Evolutionary conservation across 2,888 invertebrate genomes (phyloP).

Genomic region (Hemithea aestivaria): DNA sequence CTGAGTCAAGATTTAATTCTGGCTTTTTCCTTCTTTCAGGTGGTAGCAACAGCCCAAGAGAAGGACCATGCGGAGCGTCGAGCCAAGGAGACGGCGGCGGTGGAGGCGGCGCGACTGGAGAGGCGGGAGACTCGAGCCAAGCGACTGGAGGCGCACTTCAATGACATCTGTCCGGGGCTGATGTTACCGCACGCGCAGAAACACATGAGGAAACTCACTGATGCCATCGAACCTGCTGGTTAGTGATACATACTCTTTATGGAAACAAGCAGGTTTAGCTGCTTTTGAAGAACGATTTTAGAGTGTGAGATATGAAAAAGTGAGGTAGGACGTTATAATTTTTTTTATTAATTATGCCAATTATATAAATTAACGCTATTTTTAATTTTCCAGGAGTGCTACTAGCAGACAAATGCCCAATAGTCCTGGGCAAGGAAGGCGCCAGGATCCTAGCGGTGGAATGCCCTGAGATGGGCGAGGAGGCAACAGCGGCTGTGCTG

Average conservation of each 20-base stretch:
- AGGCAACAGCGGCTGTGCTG: conserved; percentile 45
- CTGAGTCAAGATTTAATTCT: too few relatives aligned
- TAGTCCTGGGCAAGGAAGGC: conserved; percentile 56
- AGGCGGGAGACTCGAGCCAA: conserved; percentile 71
- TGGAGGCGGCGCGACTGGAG: conserved; percentile 64
- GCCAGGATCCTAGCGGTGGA: conserved; percentile 53
- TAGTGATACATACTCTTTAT: conserved; percentile 2
- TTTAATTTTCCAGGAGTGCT: conserved; percentile 50
- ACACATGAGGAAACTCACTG: conserved; percentile 57
- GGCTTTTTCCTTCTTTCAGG: too few relatives aligned
- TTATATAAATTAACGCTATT: too few relatives aligned
- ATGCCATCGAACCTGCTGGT: conserved; percentile 61
- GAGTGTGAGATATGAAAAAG: too few relatives aligned
- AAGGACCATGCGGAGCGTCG: conserved; percentile 46
- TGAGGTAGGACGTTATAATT: too few relatives aligned
- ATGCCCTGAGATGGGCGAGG: conserved; percentile 49
- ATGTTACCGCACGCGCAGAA: conserved; percentile 76
- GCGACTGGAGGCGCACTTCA: conserved; percentile 71
- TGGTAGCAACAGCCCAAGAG: conserved; percentile 50
- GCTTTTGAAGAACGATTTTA: too few relatives aligned
- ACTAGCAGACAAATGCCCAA: conserved; percentile 68
- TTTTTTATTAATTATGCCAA: too few relatives aligned
- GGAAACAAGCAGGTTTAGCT: too few relatives aligned
- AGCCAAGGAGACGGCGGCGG: conserved; percentile 56
- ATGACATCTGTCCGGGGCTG: conserved; percentile 69